Base-by-base conservation (phyloP, 2,888 invertebrate species). In the Tenthredo amoena region DNA sequence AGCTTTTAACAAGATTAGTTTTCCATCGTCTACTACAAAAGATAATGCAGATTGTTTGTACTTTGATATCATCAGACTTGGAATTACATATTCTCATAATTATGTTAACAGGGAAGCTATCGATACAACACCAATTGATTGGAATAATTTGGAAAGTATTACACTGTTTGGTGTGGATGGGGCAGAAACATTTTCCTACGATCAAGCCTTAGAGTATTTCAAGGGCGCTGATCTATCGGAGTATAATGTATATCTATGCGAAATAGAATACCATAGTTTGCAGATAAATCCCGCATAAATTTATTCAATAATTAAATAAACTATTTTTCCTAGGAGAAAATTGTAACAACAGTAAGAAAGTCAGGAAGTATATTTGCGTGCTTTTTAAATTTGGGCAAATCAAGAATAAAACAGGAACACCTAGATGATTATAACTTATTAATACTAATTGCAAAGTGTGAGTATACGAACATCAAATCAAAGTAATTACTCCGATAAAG, bases 231-330 rank as follows among this genome's bases (percentile, higher is more conserved):
- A 81, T 65, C 37, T 85, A 68, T 71, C 85, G 31, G 65, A 79
- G 37, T 77, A 50, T 34, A 77, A 86, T 76, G 58, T 71, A 55
- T 86, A 84, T 86, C 79, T 34, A 87, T 85, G 77, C 85, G 85
- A 76, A 55, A 79, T 81, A 85, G 82, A 85, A 86, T 84, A 85
- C 65, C 58, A 84, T 15, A 72, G 77, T 86, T 79, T 4, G 4
- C 58, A 31, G 21, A 31, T 77, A 21, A n/a, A n/a, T n/a, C 12
- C n/a, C 9, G 0, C 21, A 10, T 37, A 15, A 15, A 47, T 12
- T 7, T 68, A 31, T 68, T 26, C 10, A 6, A 68, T 34, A 81
- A 68, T 71, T 15, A 26, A 43, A 74, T 1, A 84, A 50, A 83
- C 34, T 50, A 50, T n/a, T 9, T 55, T 37, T 85, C 72, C 2